phyloP scores from a whole-genome alignment of 1,140 invertebrate species.

The Sogatella furcifera region DNA sequence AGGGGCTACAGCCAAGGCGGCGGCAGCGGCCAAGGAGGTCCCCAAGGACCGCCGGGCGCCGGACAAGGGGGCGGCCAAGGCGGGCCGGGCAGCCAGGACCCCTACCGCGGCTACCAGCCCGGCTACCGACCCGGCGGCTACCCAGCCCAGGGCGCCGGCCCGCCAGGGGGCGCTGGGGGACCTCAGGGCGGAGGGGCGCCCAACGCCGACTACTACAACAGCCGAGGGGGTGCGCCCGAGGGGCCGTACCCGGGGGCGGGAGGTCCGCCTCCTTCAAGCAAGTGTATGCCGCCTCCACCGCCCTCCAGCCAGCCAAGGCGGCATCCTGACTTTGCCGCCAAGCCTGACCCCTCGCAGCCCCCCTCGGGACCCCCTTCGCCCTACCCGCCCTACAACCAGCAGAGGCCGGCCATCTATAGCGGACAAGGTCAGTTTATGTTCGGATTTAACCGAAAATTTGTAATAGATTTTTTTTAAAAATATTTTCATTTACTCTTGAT shows the following conservation, averaged over 20 bases:
- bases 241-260: conserved; percentile 16
- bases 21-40: conserved; percentile 12
- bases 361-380: conserved; percentile 45
- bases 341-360: conserved; percentile 45
- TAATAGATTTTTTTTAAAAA: too few species aligned
- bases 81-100: conserved; percentile 21
- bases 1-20: conserved; percentile 22
- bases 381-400: conserved; percentile 46
- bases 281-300: conserved; percentile 54
- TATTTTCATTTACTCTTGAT: too few species aligned
- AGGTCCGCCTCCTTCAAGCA: conserved; percentile 32
- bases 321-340: conserved; percentile 66
- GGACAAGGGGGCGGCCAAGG: conserved; percentile 13
- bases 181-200: conserved; percentile 16
- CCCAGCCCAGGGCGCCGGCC: neutral
- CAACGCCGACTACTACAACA: conserved; percentile 43
- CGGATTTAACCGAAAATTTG: too few species aligned
- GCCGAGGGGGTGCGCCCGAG: neutral
- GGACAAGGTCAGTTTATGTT: conserved; percentile 22
- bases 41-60: too few species aligned
- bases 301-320: conserved; percentile 57
- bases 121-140: conserved; percentile 10
- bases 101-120: conserved; percentile 23
- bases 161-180: conserved; percentile 13
- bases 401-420: conserved; percentile 37